These are phyloP conservation scores for Acridotheres tristis DNA, from an alignment of 2,797 vertebrate species.

Conservation along the genomic window DNA sequence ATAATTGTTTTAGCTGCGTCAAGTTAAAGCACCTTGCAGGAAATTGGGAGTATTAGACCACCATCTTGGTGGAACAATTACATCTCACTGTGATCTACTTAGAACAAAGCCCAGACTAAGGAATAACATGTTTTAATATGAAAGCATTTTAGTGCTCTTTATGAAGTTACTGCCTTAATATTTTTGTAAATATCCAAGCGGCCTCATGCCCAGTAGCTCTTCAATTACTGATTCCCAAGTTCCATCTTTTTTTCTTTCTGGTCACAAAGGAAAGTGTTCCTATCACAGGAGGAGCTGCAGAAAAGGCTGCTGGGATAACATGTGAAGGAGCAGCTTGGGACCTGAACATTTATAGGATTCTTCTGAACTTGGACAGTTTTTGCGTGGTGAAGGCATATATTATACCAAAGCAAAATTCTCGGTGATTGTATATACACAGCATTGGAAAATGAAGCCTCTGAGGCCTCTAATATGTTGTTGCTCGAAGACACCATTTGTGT, in stretches of 20 bases:
- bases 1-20: neutral
- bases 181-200: neutral
- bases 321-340: neutral
- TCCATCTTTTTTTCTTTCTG: neutral
- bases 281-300: neutral
- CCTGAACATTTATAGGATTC: neutral
- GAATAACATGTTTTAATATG: neutral
- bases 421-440: neutral
- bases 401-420: neutral
- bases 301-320: neutral
- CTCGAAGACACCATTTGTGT: neutral
- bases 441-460: neutral
- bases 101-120: neutral
- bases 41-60: neutral
- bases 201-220: neutral
- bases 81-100: neutral
- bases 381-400: neutral
- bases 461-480: neutral
- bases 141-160: neutral
- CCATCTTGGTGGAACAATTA: neutral
- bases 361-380: neutral
- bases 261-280: neutral
- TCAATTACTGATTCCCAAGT: neutral
- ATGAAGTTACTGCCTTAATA: neutral
- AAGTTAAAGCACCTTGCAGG: neutral